Percentiles rank a stretch among this genome's conserved stretches.
Conservation (phyloP, 2,888 invertebrate genomes). For the Trichogramma dendrolimi region DNA sequence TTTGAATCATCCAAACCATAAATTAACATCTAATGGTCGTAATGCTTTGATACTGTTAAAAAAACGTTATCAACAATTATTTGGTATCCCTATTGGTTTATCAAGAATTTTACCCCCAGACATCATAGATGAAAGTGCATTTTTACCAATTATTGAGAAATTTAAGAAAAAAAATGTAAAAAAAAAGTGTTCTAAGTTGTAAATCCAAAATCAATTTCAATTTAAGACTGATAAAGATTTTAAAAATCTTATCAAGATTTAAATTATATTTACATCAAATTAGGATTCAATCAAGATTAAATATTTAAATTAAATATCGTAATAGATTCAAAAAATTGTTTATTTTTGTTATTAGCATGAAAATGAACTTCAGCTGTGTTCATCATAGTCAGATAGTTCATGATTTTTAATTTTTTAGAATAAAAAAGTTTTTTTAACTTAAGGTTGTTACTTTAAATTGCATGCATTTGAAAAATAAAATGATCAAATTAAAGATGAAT, state of each 20-base stretch:
- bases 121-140: conserved; percentile 24
- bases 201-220: background rate
- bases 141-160: conserved; percentile 24
- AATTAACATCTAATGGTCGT: conserved; percentile 25
- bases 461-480: too few species aligned
- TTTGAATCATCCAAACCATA: background rate
- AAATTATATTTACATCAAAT: too few species aligned
- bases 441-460: too few species aligned
- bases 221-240: too few species aligned
- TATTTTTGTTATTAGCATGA: background rate
- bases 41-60: conserved; percentile 35
- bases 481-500: background rate
- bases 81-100: conserved; percentile 44
- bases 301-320: background rate
- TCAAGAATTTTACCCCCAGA: conserved; percentile 33
- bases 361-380: background rate
- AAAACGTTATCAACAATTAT: conserved; percentile 40
- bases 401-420: conserved; percentile 1
- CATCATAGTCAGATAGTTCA: background rate
- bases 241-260: too few species aligned
- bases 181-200: conserved; percentile 14
- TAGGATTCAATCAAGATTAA: too few species aligned
- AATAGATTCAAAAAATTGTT: too few species aligned
- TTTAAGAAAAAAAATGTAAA: conserved; percentile 17
- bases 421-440: conserved; percentile 11